A percentile compares a stretch with the other conserved stretches of the same genome.
These are phyloP conservation scores for Hemicordylus capensis DNA, from an alignment of 2,113 vertebrate species.

Conservation along the genomic window DNA sequence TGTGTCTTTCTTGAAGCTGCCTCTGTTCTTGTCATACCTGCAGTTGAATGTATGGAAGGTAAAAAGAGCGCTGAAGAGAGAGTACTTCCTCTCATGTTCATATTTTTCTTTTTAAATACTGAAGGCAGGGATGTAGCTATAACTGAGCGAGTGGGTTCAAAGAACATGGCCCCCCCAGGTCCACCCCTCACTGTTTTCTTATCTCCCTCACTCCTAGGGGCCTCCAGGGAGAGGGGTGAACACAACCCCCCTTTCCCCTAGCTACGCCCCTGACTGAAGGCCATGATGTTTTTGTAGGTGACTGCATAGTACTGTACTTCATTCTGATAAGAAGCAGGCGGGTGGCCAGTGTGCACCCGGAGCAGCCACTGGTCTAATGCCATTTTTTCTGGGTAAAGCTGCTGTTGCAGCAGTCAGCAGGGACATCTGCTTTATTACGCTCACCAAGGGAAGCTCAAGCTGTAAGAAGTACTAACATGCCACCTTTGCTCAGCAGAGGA, in stretches of 20 bases:
- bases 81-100: too few species aligned
- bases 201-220: too few species aligned
- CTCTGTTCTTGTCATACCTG: not conserved
- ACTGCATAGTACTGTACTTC: constrained; percentile 62
- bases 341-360: constrained; percentile 65
- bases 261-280: too few species aligned
- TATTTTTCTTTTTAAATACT: too few species aligned
- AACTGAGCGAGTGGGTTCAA: too few species aligned
- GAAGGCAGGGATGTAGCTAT: too few species aligned
- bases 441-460: constrained; percentile 47
- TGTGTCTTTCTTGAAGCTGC: not conserved
- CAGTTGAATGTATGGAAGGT: not conserved
- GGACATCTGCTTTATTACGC: constrained; percentile 75
- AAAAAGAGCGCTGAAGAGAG: too few species aligned
- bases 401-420: constrained; percentile 73
- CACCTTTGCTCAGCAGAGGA: constrained; percentile 4
- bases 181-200: too few species aligned
- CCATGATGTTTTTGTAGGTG: not conserved
- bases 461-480: not conserved
- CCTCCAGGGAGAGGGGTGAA: too few species aligned
- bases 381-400: constrained; percentile 54
- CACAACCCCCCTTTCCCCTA: too few species aligned
- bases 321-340: constrained; percentile 53
- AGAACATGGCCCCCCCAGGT: too few species aligned
- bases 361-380: constrained; percentile 54